Evolutionary conservation across 2,113 vertebrate genomes (phyloP).

Genomic region (Arenaria interpres): DNA sequence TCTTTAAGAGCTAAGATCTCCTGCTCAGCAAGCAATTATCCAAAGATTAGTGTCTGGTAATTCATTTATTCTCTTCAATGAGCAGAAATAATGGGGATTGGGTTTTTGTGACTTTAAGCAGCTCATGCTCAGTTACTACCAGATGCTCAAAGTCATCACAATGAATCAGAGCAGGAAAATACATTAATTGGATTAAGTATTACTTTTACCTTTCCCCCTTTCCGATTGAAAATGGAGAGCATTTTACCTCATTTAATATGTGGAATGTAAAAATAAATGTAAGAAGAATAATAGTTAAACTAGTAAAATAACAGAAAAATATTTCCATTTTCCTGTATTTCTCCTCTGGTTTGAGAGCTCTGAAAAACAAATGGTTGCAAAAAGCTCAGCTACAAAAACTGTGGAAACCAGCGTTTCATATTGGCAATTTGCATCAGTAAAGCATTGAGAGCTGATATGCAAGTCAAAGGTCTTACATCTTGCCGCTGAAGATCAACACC

Average conservation of each 20-base stretch:
- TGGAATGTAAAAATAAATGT: neutral
- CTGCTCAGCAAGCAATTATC: constrained; percentile 74
- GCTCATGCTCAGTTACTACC: constrained; percentile 68
- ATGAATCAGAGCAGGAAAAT: constrained; percentile 69
- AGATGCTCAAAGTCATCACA: constrained; percentile 67
- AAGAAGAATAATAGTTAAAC: neutral
- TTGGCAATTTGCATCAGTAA: neutral
- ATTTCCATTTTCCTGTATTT: neutral
- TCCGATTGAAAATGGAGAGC: neutral
- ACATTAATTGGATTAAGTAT: constrained; percentile 75
- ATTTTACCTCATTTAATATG: neutral
- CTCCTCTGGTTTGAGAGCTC: neutral
- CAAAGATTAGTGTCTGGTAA: constrained; percentile 76
- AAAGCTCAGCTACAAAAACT: neutral
- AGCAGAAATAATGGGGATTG: constrained; percentile 78
- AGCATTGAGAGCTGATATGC: neutral
- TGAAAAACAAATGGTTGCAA: neutral
- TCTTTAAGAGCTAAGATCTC: constrained; percentile 67
- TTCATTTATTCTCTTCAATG: constrained; percentile 76
- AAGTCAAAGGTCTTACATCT: neutral
- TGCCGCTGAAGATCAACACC: neutral
- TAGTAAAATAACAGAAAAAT: neutral
- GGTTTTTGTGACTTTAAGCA: constrained; percentile 53
- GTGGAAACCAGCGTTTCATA: neutral
- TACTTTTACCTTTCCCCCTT: constrained; percentile 58